A percentile compares a stretch with the other conserved stretches of the same genome.
Conservation (phyloP, 2,113 vertebrate genomes). For the Paradoxurus hermaphroditus region DNA sequence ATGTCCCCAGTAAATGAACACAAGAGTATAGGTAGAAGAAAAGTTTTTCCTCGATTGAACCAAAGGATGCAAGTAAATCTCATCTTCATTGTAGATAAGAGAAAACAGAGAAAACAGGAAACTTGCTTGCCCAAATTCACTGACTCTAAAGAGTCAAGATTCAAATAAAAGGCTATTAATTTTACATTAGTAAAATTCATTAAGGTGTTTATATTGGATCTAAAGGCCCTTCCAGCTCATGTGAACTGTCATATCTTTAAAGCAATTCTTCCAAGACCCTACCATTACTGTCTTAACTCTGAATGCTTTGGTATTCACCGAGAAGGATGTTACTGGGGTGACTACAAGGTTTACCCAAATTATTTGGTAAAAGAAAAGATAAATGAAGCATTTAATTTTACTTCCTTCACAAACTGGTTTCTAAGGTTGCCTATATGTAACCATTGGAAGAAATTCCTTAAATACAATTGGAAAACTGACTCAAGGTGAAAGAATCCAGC, state of each 20-base stretch:
- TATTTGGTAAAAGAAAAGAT: slow-evolving; percentile 17
- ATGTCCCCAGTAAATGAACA: not conserved
- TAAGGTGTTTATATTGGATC: not conserved
- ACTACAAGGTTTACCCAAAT: slow-evolving; percentile 6
- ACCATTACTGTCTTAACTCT: not conserved
- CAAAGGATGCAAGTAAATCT: not conserved
- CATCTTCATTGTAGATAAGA: not conserved
- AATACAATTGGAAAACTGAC: slow-evolving; percentile 27
- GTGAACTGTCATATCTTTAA: not conserved
- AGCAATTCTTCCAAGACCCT: not conserved
- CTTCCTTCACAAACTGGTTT: slow-evolving; percentile 54
- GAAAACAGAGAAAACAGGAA: not conserved
- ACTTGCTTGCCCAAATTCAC: not conserved
- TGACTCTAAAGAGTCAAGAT: not conserved
- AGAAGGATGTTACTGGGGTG: slow-evolving; percentile 4
- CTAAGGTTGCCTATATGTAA: slow-evolving; percentile 32
- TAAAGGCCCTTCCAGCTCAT: not conserved
- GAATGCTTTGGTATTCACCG: not conserved
- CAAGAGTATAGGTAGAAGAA: not conserved
- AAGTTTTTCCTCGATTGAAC: not conserved
- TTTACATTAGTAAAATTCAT: not conserved
- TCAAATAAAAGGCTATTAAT: not conserved
- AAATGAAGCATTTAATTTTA: slow-evolving; percentile 51
- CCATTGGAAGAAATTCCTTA: slow-evolving; percentile 17
- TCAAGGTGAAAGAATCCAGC: slow-evolving; percentile 50